Percentiles rank a stretch among this genome's conserved stretches.
Conservation (phyloP, 2,888 invertebrate genomes). For the Lacanobia oleracea region DNA sequence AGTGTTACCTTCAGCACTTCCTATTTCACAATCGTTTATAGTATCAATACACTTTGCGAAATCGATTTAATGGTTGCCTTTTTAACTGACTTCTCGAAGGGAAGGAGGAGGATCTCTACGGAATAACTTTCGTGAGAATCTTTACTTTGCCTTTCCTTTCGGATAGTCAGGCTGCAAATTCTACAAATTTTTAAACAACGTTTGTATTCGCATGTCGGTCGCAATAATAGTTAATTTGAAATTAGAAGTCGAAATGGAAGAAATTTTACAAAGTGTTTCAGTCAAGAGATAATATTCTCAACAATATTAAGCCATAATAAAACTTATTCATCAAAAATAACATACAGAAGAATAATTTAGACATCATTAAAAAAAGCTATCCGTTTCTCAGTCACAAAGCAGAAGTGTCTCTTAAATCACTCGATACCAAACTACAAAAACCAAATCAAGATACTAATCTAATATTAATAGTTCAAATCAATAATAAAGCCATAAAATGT, state of each 20-base stretch:
- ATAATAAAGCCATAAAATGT: constrained; percentile 53
- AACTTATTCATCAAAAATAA: background rate
- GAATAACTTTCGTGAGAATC: background rate
- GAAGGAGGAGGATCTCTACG: too few species aligned
- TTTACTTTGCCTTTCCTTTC: background rate
- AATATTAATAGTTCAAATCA: constrained; percentile 41
- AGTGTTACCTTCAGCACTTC: constrained; percentile 84
- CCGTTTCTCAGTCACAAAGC: background rate
- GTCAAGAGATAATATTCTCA: background rate
- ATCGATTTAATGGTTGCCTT: background rate
- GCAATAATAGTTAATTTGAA: background rate
- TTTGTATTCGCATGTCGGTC: too few species aligned
- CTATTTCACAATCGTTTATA: constrained; percentile 79
- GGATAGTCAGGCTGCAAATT: too few species aligned
- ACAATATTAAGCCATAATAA: background rate
- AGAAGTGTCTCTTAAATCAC: background rate
- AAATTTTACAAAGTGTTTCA: background rate
- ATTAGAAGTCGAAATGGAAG: background rate
- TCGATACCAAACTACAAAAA: constrained; percentile 10
- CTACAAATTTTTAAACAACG: too few species aligned
- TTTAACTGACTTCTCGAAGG: too few species aligned
- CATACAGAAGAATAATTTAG: background rate
- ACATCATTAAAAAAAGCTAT: background rate
- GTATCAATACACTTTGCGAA: constrained; percentile 54
- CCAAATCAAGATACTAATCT: constrained; percentile 53